phyloP scores from a whole-genome alignment of 2,888 invertebrate species.

The Parapristionchus giblindavisi region DNA sequence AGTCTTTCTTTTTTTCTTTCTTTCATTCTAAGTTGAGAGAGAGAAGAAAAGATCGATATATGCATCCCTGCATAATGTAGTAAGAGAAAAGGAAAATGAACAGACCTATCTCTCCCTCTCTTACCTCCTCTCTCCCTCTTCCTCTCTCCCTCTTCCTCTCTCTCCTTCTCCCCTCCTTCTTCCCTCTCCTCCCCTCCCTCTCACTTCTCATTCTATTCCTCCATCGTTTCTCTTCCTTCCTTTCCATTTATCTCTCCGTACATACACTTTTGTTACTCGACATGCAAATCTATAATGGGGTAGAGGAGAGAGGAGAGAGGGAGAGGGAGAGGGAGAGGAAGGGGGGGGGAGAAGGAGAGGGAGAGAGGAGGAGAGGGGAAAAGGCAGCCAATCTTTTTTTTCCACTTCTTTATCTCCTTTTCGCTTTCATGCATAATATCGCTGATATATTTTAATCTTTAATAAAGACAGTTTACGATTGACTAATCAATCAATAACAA shows the following conservation, averaged over 20 bases:
- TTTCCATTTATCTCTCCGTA: slow-evolving; percentile 19
- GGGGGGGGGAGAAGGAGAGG: not conserved
- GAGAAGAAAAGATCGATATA: slow-evolving; percentile 38
- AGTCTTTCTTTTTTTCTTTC: not conserved
- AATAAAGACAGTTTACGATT: not conserved
- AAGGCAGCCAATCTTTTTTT: not conserved
- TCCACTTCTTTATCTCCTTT: slow-evolving; percentile 12
- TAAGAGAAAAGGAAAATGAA: slow-evolving; percentile 17
- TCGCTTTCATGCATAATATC: slow-evolving; percentile 2
- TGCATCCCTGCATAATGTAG: slow-evolving; percentile 37
- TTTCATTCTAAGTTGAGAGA: not conserved
- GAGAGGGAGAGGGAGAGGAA: slow-evolving; percentile 21
- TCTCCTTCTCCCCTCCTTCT: not conserved
- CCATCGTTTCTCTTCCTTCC: slow-evolving; percentile 1
- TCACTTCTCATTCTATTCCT: not conserved
- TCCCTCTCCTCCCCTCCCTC: not conserved
- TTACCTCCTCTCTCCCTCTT: slow-evolving; percentile 21
- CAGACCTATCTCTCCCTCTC: slow-evolving; percentile 31
- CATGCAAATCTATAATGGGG: slow-evolving; percentile 36
- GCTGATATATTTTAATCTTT: slow-evolving; percentile 7
- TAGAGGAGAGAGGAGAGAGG: slow-evolving; percentile 4
- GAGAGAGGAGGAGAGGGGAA: not conserved
- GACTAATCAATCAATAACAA: not conserved
- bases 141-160: not conserved
- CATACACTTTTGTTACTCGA: slow-evolving; percentile 29